Evolutionary conservation across 2,888 invertebrate genomes (phyloP), one percentile per base, ranked within the genome.

Genomic region (Lasioglossum oenotherae): DNA sequence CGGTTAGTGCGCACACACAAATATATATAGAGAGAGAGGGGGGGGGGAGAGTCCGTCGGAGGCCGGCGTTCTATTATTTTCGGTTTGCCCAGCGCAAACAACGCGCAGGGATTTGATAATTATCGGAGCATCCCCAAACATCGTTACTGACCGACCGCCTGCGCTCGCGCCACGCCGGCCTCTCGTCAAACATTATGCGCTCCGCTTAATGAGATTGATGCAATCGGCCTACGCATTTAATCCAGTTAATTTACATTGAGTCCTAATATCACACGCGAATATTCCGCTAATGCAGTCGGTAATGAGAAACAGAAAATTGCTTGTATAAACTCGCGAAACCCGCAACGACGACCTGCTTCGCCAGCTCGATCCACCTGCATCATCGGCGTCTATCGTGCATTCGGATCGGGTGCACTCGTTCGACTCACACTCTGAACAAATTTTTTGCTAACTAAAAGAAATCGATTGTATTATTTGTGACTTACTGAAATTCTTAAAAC

Each of bases 141-240:
- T 92, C 90, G 91, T 92, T 93, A 92, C 92, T 89, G 89, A 87
- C 90, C 86, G 87, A 85, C 85, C 83, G 87, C 89, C 88, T 84
- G 84, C 80, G 84, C 78, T 82, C 83, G 85, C 84, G 87, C 82
- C 84, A 44, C 78, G 73, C 80, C 81, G 72, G 85, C 78, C 84
- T 87, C 90, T 91, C 89, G 89, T 89, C 92, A 93, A 93, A 93
- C 92, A 93, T 92, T 92, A 91, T 91, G 90, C 90, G 88, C 90
- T 84, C 74, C 89, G 91, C 91, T 92, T 94, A 93, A 93, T 93
- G 93, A 93, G 93, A 93, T 93, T 93, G 93, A 94, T 93, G 92
- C 92, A 93, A 94, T 93, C 92, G 91, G 84, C 87, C 91, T 86
- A 90, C 89, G 92, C 90, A 91, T 91, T 90, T 93, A 92, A 93